Evolutionary conservation across 2,113 vertebrate species (phyloP), one percentile per base, ranked within the genome.

Genomic region (Tamias sibiricus): DNA sequence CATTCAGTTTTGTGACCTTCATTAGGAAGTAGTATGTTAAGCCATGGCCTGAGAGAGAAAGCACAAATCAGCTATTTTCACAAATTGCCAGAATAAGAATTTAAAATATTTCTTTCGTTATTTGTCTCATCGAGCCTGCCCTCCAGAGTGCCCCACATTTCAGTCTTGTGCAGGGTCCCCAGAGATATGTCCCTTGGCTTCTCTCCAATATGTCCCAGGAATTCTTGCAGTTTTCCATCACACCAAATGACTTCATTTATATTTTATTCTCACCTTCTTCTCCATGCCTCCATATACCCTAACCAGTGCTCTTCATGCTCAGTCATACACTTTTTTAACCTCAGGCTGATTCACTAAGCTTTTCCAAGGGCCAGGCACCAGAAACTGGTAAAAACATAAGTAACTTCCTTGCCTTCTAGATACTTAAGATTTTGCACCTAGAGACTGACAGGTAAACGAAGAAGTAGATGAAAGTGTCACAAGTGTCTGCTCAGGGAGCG

Each of bases 191-290:
- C 30, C 30, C 42, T 24, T 6, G 0, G 9, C 19, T 6, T 68
- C 74, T 26, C 19, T 62, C 83, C 42, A 83, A 20, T n/a, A 47
- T 26, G 59, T 30, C 2, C 30, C 44, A 47, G 8, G 40, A 62
- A 49, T 35, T 35, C 35, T 9, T 17, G 49, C 3, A 42, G 26
- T 89, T 54, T 89, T 79, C 42, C 35, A 8, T 47, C n/a, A 52
- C 0, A 8, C 3, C 13, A 12, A 14, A 24, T 22, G 20, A 75
- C 37, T 76, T 79, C 4, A 0, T 7, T 13, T 8, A 1, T 30
- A 8, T 12, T 54, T 52, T 28, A 47, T 44, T 19, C 74, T 80
- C 52, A 44, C 4, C 26, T 64, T 74, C 30, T 74, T 72, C 30
- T 6, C 40, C n/a, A n/a, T 54, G 16, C 26, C 40, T 72, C 8